Evolutionary conservation across 2,113 vertebrate species (phyloP).

Genomic region (Illadopsis cleaveri): DNA sequence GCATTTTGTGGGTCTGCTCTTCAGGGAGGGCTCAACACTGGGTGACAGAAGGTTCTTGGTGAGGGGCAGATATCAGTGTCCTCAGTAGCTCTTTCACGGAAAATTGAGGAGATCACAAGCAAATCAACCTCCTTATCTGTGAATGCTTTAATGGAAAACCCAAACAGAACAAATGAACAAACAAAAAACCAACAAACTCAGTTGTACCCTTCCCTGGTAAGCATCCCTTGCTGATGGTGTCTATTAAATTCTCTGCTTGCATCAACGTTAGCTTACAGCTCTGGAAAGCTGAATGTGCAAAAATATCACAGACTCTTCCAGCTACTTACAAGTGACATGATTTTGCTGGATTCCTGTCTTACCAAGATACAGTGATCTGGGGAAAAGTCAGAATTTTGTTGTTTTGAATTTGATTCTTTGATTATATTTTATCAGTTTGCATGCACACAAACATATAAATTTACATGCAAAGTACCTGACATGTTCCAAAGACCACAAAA

Average conservation of each 20-base stretch:
- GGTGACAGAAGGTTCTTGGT: background rate
- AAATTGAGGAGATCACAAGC: background rate
- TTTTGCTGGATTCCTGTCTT: background rate
- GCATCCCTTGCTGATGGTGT: background rate
- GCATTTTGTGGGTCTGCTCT: background rate
- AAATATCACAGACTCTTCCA: background rate
- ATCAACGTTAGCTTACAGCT: background rate
- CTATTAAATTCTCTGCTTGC: background rate
- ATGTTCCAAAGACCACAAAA: background rate
- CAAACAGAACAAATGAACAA: background rate
- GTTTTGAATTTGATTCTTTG: background rate
- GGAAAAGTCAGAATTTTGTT: background rate
- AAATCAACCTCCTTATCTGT: background rate
- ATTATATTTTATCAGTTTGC: background rate
- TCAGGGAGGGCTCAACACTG: background rate
- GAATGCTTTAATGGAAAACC: background rate
- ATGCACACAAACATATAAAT: background rate
- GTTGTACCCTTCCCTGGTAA: background rate
- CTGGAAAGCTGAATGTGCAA: background rate
- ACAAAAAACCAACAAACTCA: rapidly evolving
- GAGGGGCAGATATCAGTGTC: background rate
- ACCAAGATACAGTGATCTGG: background rate
- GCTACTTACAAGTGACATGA: background rate
- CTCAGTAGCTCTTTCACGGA: background rate
- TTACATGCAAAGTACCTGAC: background rate